A percentile compares a stretch with the other conserved stretches of the same genome.
phyloP scores from a whole-genome alignment of 23 tunicate genomes.

The Trididemnum miniatum region DNA sequence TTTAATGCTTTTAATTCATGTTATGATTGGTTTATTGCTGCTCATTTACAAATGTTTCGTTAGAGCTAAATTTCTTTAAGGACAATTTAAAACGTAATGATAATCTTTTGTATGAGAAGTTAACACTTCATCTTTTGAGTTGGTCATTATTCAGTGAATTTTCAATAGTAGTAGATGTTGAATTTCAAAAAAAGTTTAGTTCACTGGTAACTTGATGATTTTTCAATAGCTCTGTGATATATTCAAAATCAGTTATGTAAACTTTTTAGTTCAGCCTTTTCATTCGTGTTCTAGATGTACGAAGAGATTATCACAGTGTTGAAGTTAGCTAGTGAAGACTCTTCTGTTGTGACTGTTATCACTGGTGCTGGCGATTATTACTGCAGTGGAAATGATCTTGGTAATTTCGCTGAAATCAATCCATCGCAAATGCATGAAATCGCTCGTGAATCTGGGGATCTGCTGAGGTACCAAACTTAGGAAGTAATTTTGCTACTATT shows the following conservation, averaged over 20 bases:
- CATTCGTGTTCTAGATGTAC: slow-evolving; percentile 72
- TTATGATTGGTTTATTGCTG: no score
- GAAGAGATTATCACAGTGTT: slow-evolving; percentile 74
- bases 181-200: neutral
- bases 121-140: no score
- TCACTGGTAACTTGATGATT: neutral
- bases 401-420: slow-evolving; percentile 60
- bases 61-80: no score
- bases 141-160: no score
- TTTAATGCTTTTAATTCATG: no score
- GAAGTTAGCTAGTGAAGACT: slow-evolving; percentile 64
- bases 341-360: slow-evolving; percentile 41
- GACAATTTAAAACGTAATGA: no score
- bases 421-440: slow-evolving; percentile 70
- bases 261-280: neutral
- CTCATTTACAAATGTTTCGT: no score
- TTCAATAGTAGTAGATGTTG: neutral
- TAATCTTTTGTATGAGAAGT: no score
- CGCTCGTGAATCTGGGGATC: slow-evolving; percentile 55
- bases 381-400: slow-evolving; percentile 96
- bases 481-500: no score
- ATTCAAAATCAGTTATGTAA: no score
- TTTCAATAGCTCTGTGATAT: neutral
- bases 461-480: slow-evolving; percentile 50
- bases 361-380: slow-evolving; percentile 98